Evolutionary conservation across 64 coral and sea anemone species (phyloP).

Genomic region (Dendronephthya gigantea): DNA sequence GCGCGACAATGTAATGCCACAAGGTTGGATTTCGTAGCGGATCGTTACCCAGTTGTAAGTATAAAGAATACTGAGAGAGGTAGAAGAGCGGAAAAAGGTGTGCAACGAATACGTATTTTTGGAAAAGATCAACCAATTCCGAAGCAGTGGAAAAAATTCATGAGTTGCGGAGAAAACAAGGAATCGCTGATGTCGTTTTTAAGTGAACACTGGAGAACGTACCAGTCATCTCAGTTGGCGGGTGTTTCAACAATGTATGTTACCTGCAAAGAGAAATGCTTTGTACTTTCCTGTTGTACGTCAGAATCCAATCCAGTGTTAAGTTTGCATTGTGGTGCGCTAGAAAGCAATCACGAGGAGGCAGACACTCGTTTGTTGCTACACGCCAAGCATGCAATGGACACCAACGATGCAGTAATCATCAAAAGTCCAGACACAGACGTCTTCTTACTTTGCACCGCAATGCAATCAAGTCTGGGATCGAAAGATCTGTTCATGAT

Average conservation of each 20-base stretch:
- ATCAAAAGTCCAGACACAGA: slow-evolving; percentile 39
- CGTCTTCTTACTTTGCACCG: slow-evolving; percentile 15
- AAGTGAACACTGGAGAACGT: slow-evolving; percentile 20
- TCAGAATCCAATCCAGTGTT: too few relatives aligned
- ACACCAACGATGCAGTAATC: slow-evolving; percentile 25
- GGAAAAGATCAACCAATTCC: too few relatives aligned
- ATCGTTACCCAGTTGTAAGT: neutral
- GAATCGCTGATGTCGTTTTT: slow-evolving; percentile 32
- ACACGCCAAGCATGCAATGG: slow-evolving; percentile 26
- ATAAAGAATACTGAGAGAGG: neutral
- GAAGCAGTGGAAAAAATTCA: too few relatives aligned
- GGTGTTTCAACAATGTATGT: slow-evolving; percentile 18
- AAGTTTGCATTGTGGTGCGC: too few relatives aligned
- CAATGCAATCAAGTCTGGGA: neutral
- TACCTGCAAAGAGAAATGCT: neutral
- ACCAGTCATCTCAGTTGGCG: too few relatives aligned
- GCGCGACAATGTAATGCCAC: neutral
- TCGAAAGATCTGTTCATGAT: neutral
- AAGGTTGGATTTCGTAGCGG: neutral
- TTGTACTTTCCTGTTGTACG: slow-evolving; percentile 30
- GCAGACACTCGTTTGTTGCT: too few relatives aligned
- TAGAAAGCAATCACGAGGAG: too few relatives aligned
- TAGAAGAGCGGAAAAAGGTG: neutral
- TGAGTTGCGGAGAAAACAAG: slow-evolving; percentile 50
- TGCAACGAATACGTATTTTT: neutral